A percentile compares a stretch with the other conserved stretches of the same genome.
Evolutionary conservation across 2,113 vertebrate species (phyloP).

Genomic region (Mesembrinibis cayennensis): DNA sequence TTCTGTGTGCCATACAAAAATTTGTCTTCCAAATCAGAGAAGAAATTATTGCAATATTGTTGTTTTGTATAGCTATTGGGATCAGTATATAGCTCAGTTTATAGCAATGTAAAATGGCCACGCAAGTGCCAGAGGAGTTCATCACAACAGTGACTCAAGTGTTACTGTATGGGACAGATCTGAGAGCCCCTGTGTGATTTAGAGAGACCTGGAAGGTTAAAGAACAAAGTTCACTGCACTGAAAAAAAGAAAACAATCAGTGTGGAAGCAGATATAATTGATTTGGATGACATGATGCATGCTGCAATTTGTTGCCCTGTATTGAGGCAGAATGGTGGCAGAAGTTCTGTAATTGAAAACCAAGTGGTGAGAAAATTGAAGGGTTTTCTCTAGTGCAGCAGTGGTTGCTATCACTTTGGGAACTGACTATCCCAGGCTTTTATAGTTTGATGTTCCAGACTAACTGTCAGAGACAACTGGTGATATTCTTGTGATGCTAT

Average conservation of each 20-base stretch:
- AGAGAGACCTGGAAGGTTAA: neutral
- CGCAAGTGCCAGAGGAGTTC: neutral
- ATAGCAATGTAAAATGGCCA: neutral
- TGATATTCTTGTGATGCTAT: neutral
- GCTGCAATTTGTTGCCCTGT: neutral
- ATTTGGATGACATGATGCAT: constrained; percentile 2
- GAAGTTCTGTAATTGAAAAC: constrained; percentile 35
- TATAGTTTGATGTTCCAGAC: neutral
- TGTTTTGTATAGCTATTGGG: neutral
- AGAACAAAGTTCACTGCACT: neutral
- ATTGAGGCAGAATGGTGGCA: neutral
- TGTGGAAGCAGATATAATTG: neutral
- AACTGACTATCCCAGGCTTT: neutral
- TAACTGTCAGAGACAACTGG: neutral
- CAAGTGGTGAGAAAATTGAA: constrained; percentile 27
- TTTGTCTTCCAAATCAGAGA: neutral
- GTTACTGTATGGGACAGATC: neutral
- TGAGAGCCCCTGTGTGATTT: neutral
- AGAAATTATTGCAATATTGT: neutral
- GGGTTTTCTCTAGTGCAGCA: neutral
- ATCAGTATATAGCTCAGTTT: neutral
- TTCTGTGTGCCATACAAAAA: neutral
- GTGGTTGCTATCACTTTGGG: neutral
- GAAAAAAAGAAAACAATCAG: neutral
- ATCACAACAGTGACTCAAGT: neutral